These are phyloP conservation scores for Idaea biselata DNA, from an alignment of 2,888 invertebrate species.

Conservation along the genomic window DNA sequence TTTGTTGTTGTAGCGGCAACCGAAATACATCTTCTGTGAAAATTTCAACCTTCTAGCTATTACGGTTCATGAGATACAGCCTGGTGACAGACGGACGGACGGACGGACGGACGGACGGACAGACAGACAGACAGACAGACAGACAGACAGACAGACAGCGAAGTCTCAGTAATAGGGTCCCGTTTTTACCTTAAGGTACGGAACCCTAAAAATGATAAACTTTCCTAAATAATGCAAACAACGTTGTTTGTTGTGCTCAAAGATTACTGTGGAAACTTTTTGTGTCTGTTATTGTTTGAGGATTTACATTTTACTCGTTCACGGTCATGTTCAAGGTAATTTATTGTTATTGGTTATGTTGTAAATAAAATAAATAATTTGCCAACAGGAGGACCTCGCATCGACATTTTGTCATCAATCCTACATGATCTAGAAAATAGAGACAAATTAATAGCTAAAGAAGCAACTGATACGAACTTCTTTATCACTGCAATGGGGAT, in stretches of 20 bases:
- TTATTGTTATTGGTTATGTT: no score
- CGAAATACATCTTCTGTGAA: no score
- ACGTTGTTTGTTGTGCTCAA: not conserved
- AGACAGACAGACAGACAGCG: no score
- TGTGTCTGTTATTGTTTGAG: not conserved
- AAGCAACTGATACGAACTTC: slow-evolving; percentile 86
- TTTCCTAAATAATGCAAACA: not conserved
- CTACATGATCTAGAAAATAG: slow-evolving; percentile 82
- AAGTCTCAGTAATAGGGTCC: no score
- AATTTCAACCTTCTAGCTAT: no score
- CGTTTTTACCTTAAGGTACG: no score
- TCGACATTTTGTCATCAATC: slow-evolving; percentile 84
- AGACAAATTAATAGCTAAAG: slow-evolving; percentile 79
- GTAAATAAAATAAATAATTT: not conserved
- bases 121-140: no score
- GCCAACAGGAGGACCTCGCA: slow-evolving; percentile 79
- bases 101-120: no score
- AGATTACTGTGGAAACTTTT: not conserved
- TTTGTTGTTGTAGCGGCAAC: no score
- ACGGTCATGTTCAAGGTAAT: not conserved
- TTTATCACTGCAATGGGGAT: slow-evolving; percentile 92
- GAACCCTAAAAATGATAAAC: no score
- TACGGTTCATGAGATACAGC: no score
- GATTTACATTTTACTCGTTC: not conserved
- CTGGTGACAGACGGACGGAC: no score